These are phyloP conservation scores for Spizaetus ornatus DNA, from an alignment of 2,113 vertebrate species.

Conservation along the genomic window DNA sequence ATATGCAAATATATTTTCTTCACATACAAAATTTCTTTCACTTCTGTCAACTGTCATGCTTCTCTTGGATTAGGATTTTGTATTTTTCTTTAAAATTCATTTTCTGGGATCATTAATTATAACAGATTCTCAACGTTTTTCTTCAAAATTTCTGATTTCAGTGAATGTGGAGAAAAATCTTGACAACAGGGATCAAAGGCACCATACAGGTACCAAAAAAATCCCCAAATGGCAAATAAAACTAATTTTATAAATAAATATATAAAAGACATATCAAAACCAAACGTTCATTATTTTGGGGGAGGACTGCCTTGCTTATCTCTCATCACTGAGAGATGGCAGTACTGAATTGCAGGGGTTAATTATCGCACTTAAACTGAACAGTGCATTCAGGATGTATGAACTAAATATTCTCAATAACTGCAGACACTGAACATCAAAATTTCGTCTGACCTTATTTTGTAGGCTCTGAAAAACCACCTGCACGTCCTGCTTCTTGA, in stretches of 20 bases:
- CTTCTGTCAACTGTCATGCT: neutral
- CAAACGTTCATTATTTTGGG: neutral
- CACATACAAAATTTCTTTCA: neutral
- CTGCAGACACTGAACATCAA: neutral
- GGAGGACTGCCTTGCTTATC: neutral
- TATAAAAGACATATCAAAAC: neutral
- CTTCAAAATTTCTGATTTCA: neutral
- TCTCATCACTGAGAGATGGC: neutral
- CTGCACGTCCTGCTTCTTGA: neutral
- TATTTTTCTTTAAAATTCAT: neutral
- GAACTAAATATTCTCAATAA: neutral
- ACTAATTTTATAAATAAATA: neutral
- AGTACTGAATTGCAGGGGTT: neutral
- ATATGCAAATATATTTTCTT: neutral
- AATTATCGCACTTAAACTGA: neutral
- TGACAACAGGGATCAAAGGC: neutral
- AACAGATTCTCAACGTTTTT: neutral
- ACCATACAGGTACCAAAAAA: neutral
- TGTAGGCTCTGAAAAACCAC: neutral
- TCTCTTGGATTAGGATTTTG: neutral
- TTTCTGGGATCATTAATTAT: neutral
- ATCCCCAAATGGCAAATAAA: neutral
- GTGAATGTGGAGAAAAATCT: neutral
- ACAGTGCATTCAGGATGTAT: neutral
- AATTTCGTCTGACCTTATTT: neutral